A percentile compares a stretch with the other conserved stretches of the same genome.
These are phyloP conservation scores for Chascanopsetta lugubris DNA, from an alignment of 2,113 vertebrate genomes.

Conservation along the genomic window DNA sequence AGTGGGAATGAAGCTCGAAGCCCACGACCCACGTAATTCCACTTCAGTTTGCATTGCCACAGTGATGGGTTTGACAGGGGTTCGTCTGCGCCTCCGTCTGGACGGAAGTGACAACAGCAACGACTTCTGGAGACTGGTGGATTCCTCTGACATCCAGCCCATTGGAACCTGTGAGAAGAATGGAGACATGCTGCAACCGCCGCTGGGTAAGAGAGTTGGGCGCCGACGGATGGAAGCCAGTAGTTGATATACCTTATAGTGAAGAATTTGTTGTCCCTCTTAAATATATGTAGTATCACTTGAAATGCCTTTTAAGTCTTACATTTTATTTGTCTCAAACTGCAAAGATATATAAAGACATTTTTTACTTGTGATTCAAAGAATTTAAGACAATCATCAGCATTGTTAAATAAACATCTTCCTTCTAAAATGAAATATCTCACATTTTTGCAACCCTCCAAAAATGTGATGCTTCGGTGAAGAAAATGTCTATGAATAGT, in stretches of 20 bases:
- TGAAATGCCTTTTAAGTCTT: no score
- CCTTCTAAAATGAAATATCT: background rate
- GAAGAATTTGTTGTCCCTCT: background rate
- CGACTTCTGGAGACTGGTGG: constrained; percentile 96
- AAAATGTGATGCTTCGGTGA: no score
- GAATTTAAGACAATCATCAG: background rate
- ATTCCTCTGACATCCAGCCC: constrained; percentile 95
- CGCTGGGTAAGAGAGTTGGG: constrained; percentile 81
- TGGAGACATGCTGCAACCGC: constrained; percentile 96
- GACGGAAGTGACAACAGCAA: constrained; percentile 97
- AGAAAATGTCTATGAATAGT: no score
- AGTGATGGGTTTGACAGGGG: constrained; percentile 90
- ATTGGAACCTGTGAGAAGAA: constrained; percentile 95
- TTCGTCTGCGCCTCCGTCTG: constrained; percentile 88
- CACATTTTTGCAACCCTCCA: no score
- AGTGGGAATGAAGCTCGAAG: constrained; percentile 96
- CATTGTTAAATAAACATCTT: background rate
- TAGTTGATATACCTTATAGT: background rate
- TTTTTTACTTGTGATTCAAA: no score
- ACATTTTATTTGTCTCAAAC: no score
- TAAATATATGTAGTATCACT: no score
- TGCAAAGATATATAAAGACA: no score
- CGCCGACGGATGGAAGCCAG: background rate
- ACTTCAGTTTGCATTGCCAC: constrained; percentile 94
- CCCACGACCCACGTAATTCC: constrained; percentile 90